Base-by-base conservation (phyloP, 2,888 invertebrate genomes). In the Colletes collaris region DNA sequence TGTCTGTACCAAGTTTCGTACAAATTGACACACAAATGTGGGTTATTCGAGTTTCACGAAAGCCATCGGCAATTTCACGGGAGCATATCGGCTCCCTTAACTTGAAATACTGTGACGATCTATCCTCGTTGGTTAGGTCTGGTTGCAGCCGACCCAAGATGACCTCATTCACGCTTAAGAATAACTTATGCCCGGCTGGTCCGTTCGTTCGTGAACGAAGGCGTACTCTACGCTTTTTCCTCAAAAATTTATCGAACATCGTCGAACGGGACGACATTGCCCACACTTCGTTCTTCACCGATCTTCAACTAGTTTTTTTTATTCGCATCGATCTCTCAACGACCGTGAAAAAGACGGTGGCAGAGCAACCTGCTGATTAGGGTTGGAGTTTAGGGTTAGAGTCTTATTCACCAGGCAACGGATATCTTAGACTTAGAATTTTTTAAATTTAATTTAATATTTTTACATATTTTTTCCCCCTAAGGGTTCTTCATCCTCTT, bases 161-260 rank as follows among this genome's bases (percentile, higher is more conserved):
- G 90, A 91, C 91, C 91, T 90, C 91, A 89, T 92, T 91, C 89
- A 74, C 85, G 74, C 78, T 84, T 87, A 79, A 86, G 90, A 90
- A 90, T 92, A 92, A 89, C 91, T 89, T 86, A 88, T 85, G 87
- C 79, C 82, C 83, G 88, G 87, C 40, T 46, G 55, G 19, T 49
- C 27, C 59, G 66, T 50, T 50, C 19, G 35, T 49, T 49, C 59
- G 62, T 52, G 37, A 59, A 19, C 76, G 76, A 8, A 83, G 56
- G 35, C 55, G 50, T 52, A 64, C n/a, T 56, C 49, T 16, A 49
- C 55, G 55, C 65, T 62, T 69, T 68, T 72, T 52, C 49, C 16
- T 5, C 0, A 64, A 58, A 75, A 70, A 75, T 83, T 76, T 79
- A 81, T 76, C 50, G 69, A 65, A 66, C 27, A 44, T 19, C 27